phyloP scores from a whole-genome alignment of 2,797 vertebrate species.

The Cephalopachus bancanus region DNA sequence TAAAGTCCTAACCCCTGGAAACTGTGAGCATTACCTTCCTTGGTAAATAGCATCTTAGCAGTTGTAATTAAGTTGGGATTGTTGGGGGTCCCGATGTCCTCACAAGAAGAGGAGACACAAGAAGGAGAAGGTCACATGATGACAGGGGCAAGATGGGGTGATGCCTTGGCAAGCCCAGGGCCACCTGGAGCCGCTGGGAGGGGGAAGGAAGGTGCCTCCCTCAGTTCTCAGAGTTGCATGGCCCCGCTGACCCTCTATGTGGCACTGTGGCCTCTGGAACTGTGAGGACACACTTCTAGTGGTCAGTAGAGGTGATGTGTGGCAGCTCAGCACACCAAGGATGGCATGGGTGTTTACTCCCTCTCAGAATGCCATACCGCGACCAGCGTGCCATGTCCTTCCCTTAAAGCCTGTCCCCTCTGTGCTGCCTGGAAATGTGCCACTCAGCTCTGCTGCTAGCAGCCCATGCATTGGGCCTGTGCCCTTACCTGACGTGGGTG shows the following conservation, averaged over 20 bases:
- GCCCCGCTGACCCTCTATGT: fast-evolving
- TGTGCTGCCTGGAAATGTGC: background rate
- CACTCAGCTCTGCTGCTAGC: no score
- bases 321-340: background rate
- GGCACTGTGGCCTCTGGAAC: background rate
- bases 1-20: background rate
- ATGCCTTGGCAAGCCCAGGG: no score
- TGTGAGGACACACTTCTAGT: fast-evolving
- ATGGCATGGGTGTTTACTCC: background rate
- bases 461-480: background rate
- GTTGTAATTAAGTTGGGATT: background rate
- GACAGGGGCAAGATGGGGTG: background rate
- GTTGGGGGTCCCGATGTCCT: background rate
- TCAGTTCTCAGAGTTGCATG: fast-evolving
- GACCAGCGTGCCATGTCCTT: background rate
- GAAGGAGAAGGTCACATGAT: background rate
- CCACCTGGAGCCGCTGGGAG: no score
- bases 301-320: fast-evolving
- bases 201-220: background rate
- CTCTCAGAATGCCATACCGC: background rate
- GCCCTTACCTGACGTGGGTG: background rate
- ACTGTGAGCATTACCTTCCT: fast-evolving
- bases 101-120: background rate
- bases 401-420: background rate
- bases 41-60: background rate